These are phyloP conservation scores for Synanceia verrucosa DNA, from an alignment of 2,797 vertebrate genomes.

Conservation along the genomic window DNA sequence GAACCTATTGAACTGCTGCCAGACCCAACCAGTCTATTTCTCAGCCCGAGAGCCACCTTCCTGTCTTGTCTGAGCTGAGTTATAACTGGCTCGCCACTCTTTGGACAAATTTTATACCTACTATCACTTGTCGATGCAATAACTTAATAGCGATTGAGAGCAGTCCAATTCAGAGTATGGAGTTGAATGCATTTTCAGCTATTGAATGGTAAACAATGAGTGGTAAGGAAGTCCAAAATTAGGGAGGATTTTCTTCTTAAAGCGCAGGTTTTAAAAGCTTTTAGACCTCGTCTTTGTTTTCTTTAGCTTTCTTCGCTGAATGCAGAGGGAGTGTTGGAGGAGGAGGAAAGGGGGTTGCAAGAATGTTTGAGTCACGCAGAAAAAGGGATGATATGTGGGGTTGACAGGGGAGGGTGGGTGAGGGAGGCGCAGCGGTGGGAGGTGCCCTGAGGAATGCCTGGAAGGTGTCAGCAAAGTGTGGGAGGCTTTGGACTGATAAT, in stretches of 20 bases:
- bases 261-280: slow-evolving; percentile 30
- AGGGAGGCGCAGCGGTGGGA: slow-evolving; percentile 59
- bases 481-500: slow-evolving; percentile 68
- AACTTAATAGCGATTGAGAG: slow-evolving; percentile 30
- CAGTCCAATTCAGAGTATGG: neutral
- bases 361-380: slow-evolving; percentile 70
- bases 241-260: slow-evolving; percentile 21
- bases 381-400: slow-evolving; percentile 67
- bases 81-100: slow-evolving; percentile 32
- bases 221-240: slow-evolving; percentile 18
- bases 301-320: slow-evolving; percentile 51
- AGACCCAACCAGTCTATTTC: slow-evolving; percentile 43
- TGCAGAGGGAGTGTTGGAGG: slow-evolving; percentile 40
- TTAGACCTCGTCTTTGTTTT: slow-evolving; percentile 53
- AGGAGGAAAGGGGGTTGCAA: slow-evolving; percentile 46
- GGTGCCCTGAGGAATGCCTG: slow-evolving; percentile 78
- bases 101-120: slow-evolving; percentile 34
- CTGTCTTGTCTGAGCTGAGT: slow-evolving; percentile 45
- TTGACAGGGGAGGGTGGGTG: slow-evolving; percentile 64
- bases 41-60: slow-evolving; percentile 52
- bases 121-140: slow-evolving; percentile 26
- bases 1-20: slow-evolving; percentile 58
- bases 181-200: slow-evolving; percentile 13
- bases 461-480: slow-evolving; percentile 70
- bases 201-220: neutral